Percentiles rank a stretch among this genome's conserved stretches.
phyloP scores from a whole-genome alignment of 2,797 vertebrate species.

The Sylvia borin region DNA sequence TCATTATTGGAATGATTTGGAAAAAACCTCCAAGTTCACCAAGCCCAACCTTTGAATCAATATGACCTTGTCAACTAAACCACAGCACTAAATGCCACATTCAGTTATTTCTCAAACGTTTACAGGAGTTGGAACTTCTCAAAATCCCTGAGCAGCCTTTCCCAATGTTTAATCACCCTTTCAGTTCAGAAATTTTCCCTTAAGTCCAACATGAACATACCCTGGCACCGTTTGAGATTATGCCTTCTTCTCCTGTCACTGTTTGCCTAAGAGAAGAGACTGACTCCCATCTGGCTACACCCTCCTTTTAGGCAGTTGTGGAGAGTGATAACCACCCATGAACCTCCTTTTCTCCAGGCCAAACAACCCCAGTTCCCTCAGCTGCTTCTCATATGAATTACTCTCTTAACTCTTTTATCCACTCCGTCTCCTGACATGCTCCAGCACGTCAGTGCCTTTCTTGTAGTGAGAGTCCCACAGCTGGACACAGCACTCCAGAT shows the following conservation, averaged over 20 bases:
- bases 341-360: neutral
- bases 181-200: neutral
- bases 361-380: neutral
- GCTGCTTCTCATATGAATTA: neutral
- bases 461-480: neutral
- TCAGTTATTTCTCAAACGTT: neutral
- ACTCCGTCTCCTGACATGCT: rapidly evolving
- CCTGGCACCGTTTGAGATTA: neutral
- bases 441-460: neutral
- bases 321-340: neutral
- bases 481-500: no score
- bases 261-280: neutral
- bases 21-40: neutral
- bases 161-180: neutral
- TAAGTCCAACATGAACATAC: neutral
- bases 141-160: neutral
- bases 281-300: rapidly evolving
- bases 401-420: neutral
- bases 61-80: neutral
- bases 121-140: neutral
- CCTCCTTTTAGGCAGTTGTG: neutral
- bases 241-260: neutral
- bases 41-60: neutral
- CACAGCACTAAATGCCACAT: neutral
- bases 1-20: neutral